Conservation (phyloP, 2,797 vertebrate species). For the Dermochelys coriacea region DNA sequence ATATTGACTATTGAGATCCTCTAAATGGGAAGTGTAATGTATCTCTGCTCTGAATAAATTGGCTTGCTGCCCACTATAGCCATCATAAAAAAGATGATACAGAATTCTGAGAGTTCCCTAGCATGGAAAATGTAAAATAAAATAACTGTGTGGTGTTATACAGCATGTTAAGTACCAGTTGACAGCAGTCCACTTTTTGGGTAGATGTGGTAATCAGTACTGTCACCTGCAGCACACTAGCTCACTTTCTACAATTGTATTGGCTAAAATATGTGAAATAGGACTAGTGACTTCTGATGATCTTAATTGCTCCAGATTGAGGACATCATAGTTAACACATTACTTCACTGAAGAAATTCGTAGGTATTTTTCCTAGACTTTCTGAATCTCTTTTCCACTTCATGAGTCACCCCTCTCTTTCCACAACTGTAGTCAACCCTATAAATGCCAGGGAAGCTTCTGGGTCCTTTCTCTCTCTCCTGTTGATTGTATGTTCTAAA, state of each 20-base stretch:
- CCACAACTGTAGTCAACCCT: no score
- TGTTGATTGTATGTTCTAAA: not conserved
- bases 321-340: not conserved
- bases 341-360: not conserved
- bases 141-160: not conserved
- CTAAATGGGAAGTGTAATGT: not conserved
- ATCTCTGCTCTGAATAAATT: slow-evolving; percentile 1
- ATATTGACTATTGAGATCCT: not conserved
- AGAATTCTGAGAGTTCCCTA: not conserved
- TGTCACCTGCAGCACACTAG: not conserved
- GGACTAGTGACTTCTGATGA: not conserved
- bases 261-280: not conserved
- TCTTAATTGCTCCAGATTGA: not conserved
- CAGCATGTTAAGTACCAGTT: not conserved
- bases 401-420: not conserved
- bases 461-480: not conserved
- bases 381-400: not conserved
- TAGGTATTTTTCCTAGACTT: not conserved
- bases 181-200: not conserved
- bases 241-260: not conserved
- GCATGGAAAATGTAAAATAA: not conserved
- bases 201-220: not conserved
- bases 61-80: not conserved
- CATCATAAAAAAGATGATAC: not conserved
- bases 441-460: not conserved